Conservation (phyloP, 2,113 vertebrate species). For the Otis tarda region DNA sequence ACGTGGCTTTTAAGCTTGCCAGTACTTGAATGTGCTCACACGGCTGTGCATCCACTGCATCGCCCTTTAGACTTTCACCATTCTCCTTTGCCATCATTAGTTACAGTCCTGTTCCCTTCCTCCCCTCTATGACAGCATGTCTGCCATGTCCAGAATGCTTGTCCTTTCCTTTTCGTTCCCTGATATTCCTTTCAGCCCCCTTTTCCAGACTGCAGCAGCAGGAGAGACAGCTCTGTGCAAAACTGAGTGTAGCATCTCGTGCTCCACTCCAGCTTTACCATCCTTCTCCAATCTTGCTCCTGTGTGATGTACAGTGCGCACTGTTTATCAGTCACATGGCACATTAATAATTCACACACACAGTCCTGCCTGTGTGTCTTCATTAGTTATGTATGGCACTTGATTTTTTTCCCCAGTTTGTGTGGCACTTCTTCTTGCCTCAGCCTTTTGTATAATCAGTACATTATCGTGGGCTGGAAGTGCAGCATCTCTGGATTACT, state of each 20-base stretch:
- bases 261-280: neutral
- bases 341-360: neutral
- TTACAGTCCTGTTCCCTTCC: neutral
- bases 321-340: neutral
- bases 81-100: neutral
- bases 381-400: neutral
- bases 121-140: neutral
- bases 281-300: neutral
- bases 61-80: neutral
- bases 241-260: neutral
- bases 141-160: neutral
- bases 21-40: neutral
- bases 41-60: neutral
- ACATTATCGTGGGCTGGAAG: neutral
- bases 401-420: neutral
- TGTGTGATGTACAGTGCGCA: rapidly evolving
- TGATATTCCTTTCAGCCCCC: neutral
- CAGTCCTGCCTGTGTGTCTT: neutral
- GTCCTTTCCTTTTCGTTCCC: neutral
- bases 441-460: neutral
- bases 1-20: neutral
- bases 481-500: neutral
- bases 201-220: neutral
- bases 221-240: neutral
- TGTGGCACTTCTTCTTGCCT: neutral